Base-by-base conservation (phyloP, 2,888 invertebrate species). In the Pediacus dermestoides region DNA sequence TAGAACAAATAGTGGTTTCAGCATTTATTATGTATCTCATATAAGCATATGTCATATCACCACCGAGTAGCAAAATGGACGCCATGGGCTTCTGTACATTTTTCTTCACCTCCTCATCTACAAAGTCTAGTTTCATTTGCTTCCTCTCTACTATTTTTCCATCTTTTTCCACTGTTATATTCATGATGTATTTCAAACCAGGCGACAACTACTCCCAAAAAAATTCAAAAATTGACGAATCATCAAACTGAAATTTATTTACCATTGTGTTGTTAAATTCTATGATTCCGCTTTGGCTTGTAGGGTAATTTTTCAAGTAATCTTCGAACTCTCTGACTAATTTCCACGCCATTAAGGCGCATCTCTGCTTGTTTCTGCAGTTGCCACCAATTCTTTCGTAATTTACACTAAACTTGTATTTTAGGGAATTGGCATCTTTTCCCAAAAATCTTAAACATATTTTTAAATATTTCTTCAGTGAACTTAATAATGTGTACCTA, bases 201-300 rank as follows among this genome's bases (percentile, higher is more conserved):
- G 46, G 43, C 3, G 23, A 16, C 30, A 46, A 42, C 46, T 46
- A n/a, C n/a, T n/a, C n/a, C n/a, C n/a, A 12, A 6, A 46, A 42
- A 26, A 14, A 30, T 18, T 33, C 1, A 4, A 18, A 18, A 18
- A 8, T 18, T 4, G 18, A 18, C 4, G 18, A 18, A 23, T 1
- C 13, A 4, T 3, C 8, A 12, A 22, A 14, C 6, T 2, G 11
- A 36, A 2, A 16, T 21, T 21, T 12, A 36, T 2, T 34, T 34
- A 38, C 37, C 37, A 41, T 36, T 4, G 36, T 23, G 22, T 41
- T 41, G 26, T 33, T 38, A 25, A 38, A 33, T 14, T 38, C 10
- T 8, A 27, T 26, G 4, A 30, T 12, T 16, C 16, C 32, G 1
- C 4, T 13, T 36, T 22, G 15, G 13, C 13, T 25, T 6, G n/a